A percentile compares a stretch with the other conserved stretches of the same genome.
Evolutionary conservation across 2,888 invertebrate species (phyloP).

Genomic region (Apodemia hepburni): DNA sequence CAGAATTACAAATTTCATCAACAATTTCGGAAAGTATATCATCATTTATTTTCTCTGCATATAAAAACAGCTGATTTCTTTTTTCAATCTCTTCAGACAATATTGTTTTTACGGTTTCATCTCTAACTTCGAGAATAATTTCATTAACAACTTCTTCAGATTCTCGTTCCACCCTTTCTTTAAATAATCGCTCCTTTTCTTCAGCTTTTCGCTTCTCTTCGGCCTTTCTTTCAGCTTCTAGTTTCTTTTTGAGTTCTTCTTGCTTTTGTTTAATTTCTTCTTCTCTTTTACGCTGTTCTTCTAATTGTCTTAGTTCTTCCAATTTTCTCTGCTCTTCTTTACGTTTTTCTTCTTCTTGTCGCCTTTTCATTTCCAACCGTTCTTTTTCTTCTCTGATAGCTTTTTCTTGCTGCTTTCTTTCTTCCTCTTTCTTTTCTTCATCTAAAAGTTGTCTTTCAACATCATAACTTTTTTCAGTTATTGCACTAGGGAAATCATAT

Average conservation of each 20-base stretch:
- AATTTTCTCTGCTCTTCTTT: slow-evolving; percentile 31
- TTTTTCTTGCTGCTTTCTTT: slow-evolving; percentile 22
- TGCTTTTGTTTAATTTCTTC: slow-evolving; percentile 37
- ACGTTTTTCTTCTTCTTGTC: slow-evolving; percentile 34
- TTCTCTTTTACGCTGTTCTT: slow-evolving; percentile 40
- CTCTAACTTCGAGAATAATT: slow-evolving; percentile 49
- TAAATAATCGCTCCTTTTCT: slow-evolving; percentile 51
- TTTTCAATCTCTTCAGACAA: slow-evolving; percentile 54
- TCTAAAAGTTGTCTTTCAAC: slow-evolving; percentile 36
- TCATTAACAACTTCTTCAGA: slow-evolving; percentile 51
- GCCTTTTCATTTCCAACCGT: slow-evolving; percentile 22
- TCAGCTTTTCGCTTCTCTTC: slow-evolving; percentile 53
- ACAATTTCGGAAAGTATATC: slow-evolving; percentile 52
- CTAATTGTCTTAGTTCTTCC: slow-evolving; percentile 32
- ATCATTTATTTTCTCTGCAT: slow-evolving; percentile 46
- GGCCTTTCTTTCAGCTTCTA: slow-evolving; percentile 51
- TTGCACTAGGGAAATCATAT: slow-evolving; percentile 46
- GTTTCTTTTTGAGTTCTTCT: slow-evolving; percentile 49
- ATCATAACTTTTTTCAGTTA: slow-evolving; percentile 39
- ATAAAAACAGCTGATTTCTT: slow-evolving; percentile 44
- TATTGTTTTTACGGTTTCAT: slow-evolving; percentile 45
- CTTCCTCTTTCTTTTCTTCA: slow-evolving; percentile 44
- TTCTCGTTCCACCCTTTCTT: slow-evolving; percentile 57
- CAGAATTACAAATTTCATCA: slow-evolving; percentile 51
- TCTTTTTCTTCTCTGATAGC: slow-evolving; percentile 23